phyloP scores from a whole-genome alignment of 2,797 vertebrate genomes.

The Darevskia nairensis region DNA sequence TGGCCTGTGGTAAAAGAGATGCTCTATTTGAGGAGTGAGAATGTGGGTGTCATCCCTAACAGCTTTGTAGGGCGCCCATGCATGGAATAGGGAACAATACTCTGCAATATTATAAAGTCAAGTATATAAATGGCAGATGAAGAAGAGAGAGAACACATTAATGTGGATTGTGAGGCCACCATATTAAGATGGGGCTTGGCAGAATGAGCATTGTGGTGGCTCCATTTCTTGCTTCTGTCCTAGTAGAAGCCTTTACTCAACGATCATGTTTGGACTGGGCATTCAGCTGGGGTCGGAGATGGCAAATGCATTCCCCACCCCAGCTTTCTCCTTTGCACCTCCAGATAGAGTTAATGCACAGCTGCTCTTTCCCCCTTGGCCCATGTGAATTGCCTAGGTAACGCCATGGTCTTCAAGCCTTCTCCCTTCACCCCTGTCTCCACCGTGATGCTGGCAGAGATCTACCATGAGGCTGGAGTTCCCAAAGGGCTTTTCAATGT shows the following conservation, averaged over 20 bases:
- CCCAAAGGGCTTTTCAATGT: slow-evolving; percentile 95
- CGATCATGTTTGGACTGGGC: background rate
- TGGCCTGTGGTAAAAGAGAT: slow-evolving; percentile 90
- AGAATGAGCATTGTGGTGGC: background rate
- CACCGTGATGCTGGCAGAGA: slow-evolving; percentile 89
- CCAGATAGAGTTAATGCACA: background rate
- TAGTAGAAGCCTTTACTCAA: background rate
- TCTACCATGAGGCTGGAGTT: slow-evolving; percentile 89
- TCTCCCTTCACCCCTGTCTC: slow-evolving; percentile 94
- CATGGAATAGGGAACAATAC: background rate
- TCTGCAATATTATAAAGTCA: background rate
- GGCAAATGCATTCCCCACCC: background rate
- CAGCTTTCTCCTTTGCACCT: background rate
- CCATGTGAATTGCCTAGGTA: slow-evolving; percentile 80
- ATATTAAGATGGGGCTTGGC: background rate
- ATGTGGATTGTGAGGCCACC: background rate
- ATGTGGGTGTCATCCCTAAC: background rate
- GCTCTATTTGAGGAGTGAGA: background rate
- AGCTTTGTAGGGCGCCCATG: background rate
- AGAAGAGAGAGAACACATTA: background rate
- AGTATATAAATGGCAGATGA: background rate
- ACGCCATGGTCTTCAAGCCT: slow-evolving; percentile 95
- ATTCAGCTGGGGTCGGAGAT: background rate
- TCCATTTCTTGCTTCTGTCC: background rate
- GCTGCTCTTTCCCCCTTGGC: background rate